Evolutionary conservation across 2,888 invertebrate genomes (phyloP).

Genomic region (Trachelus tabidus): DNA sequence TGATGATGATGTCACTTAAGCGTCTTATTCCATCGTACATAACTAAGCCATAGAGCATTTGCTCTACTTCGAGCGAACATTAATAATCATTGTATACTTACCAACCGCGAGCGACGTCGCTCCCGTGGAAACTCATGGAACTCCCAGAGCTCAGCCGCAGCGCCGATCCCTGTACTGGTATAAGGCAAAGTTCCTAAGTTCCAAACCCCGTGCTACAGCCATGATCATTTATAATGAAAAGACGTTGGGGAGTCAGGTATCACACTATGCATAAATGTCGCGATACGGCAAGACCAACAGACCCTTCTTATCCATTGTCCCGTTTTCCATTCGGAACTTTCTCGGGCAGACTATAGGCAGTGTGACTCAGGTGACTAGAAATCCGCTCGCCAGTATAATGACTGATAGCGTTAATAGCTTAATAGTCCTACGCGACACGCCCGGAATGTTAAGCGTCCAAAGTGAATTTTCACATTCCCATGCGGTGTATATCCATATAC

Average conservation of each 20-base stretch:
- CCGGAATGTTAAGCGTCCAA: not conserved
- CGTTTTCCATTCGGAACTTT: not conserved
- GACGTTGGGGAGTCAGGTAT: not conserved
- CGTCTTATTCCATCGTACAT: not conserved
- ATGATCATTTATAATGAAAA: slow-evolving; percentile 4
- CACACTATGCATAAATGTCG: not conserved
- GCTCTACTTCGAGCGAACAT: not conserved
- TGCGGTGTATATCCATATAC: no score
- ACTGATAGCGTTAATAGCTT: not conserved
- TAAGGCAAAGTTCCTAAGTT: not conserved
- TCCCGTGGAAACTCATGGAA: not conserved
- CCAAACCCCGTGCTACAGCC: not conserved
- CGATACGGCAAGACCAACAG: no score
- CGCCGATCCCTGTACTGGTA: not conserved
- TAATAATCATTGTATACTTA: slow-evolving; percentile 12
- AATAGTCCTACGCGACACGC: not conserved
- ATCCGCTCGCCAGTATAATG: not conserved
- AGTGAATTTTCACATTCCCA: not conserved
- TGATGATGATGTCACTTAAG: not conserved
- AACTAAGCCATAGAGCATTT: not conserved
- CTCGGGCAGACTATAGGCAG: not conserved
- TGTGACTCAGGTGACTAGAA: not conserved
- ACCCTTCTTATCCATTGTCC: not conserved
- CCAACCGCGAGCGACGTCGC: not conserved
- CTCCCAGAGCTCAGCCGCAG: not conserved